These are phyloP conservation scores for Alsophila aescularia DNA, from an alignment of 2,888 invertebrate genomes.

Conservation along the genomic window DNA sequence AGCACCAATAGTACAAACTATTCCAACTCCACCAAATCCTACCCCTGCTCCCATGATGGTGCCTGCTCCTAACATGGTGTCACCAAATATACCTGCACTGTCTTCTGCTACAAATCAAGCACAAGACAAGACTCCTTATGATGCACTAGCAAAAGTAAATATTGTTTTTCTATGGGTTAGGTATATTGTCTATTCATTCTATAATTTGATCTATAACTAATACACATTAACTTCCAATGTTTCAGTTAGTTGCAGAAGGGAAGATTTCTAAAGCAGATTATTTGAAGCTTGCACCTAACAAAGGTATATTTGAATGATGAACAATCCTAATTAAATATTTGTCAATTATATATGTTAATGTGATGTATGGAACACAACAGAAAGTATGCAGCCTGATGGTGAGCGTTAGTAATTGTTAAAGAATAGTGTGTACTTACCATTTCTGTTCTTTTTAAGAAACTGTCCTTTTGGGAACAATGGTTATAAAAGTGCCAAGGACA, in stretches of 20 bases:
- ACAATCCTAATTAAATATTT: neutral
- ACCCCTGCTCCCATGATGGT: constrained; percentile 37
- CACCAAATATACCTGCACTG: constrained; percentile 34
- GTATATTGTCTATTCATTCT: constrained; percentile 8
- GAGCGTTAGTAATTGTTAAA: too few relatives aligned
- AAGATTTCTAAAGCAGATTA: constrained; percentile 77
- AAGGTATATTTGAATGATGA: constrained; percentile 55
- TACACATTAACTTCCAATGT: constrained; percentile 46
- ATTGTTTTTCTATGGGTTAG: constrained; percentile 12
- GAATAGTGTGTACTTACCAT: too few relatives aligned
- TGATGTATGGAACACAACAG: too few relatives aligned
- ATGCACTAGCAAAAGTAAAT: constrained; percentile 78
- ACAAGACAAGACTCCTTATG: constrained; percentile 54
- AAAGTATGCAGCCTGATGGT: too few relatives aligned
- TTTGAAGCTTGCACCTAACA: constrained; percentile 74
- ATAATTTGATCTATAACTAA: neutral
- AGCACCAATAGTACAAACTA: constrained; percentile 22
- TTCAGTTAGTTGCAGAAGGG: constrained; percentile 79
- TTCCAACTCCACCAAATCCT: constrained; percentile 35
- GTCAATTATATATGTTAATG: too few relatives aligned
- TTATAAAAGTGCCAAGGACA: too few relatives aligned
- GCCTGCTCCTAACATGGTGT: constrained; percentile 49
- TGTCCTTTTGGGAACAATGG: too few relatives aligned
- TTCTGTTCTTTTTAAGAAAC: too few relatives aligned
- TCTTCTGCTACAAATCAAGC: constrained; percentile 26